Evolutionary conservation across 2,797 vertebrate species (phyloP).

Genomic region (Rousettus madagascariensis): DNA sequence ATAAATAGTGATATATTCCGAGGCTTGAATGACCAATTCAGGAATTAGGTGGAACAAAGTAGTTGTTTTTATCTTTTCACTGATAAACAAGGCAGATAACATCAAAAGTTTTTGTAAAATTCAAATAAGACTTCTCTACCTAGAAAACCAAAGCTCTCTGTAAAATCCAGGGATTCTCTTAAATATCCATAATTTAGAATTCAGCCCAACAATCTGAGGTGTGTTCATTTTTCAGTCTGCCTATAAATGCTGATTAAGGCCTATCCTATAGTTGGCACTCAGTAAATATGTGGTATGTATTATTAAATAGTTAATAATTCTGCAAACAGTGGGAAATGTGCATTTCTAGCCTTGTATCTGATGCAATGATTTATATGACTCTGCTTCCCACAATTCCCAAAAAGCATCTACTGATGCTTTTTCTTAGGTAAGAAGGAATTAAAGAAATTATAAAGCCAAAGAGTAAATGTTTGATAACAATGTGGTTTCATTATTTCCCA

Average conservation of each 20-base stretch:
- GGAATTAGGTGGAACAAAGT: neutral
- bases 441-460: conserved; percentile 11
- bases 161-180: neutral
- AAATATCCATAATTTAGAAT: conserved; percentile 9
- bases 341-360: neutral
- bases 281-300: neutral
- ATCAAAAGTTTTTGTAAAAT: neutral
- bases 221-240: neutral
- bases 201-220: neutral
- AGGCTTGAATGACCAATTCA: neutral
- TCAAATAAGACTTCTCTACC: neutral
- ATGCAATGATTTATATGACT: neutral
- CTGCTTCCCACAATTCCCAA: neutral
- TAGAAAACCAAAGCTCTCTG: neutral
- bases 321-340: neutral
- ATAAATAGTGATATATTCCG: neutral
- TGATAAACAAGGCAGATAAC: neutral
- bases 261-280: neutral
- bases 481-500: conserved; percentile 12
- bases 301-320: neutral
- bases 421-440: neutral
- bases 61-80: neutral
- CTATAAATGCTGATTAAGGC: neutral
- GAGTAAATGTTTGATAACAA: conserved; percentile 6
- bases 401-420: neutral